A percentile compares a stretch with the other conserved stretches of the same genome.
Conservation (phyloP, 1,140 invertebrate species). For the Pogonomyrmex barbatus region DNA sequence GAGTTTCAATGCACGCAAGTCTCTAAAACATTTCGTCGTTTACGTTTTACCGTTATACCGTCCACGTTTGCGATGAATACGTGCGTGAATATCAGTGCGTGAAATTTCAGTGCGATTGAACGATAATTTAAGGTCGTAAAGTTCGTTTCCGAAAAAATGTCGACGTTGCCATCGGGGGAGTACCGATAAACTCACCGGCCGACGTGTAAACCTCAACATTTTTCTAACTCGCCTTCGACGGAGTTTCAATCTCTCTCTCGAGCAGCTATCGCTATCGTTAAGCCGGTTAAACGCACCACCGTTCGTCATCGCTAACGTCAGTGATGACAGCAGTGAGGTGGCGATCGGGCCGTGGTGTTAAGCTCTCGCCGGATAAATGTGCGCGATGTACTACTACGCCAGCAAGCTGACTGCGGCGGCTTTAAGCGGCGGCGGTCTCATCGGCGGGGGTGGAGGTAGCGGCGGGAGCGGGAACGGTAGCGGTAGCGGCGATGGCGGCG, state of each 20-base stretch:
- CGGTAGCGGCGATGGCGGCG: constrained; percentile 40
- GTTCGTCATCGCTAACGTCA: constrained; percentile 81
- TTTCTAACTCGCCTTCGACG: constrained; percentile 6
- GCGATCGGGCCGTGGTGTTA: constrained; percentile 84
- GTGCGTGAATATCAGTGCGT: background rate
- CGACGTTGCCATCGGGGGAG: background rate
- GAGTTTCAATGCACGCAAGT: background rate
- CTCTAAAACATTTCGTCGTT: background rate
- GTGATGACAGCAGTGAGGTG: constrained; percentile 85
- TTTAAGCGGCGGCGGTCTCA: constrained; percentile 80
- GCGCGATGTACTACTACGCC: constrained; percentile 86
- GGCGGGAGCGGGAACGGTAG: constrained; percentile 55
- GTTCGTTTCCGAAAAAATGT: constrained; percentile 1
- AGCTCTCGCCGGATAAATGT: constrained; percentile 85
- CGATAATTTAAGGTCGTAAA: background rate
- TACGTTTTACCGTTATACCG: background rate
- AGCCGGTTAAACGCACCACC: constrained; percentile 46
- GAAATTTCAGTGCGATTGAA: background rate
- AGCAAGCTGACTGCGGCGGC: constrained; percentile 86
- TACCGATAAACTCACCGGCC: background rate
- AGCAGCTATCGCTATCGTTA: constrained; percentile 56
- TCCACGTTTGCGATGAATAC: background rate
- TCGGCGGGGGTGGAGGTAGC: constrained; percentile 74
- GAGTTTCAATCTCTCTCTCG: background rate
- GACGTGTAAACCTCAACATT: background rate